These are phyloP conservation scores for Piaya cayana DNA, from an alignment of 2,113 vertebrate genomes.

Conservation along the genomic window DNA sequence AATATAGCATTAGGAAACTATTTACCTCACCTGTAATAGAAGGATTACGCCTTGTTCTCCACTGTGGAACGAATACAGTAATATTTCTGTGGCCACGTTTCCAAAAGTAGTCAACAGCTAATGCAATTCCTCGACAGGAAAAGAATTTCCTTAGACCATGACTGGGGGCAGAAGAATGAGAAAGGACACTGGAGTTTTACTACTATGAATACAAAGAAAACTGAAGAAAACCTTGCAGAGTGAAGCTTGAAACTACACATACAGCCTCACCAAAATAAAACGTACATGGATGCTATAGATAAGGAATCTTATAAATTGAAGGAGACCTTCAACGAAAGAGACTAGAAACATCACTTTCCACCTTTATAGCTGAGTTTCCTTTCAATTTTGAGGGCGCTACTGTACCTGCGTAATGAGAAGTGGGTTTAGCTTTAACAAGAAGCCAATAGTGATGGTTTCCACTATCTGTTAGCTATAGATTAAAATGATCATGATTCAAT, in stretches of 20 bases:
- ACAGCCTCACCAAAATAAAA: not conserved
- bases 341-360: not conserved
- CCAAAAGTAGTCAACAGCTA: slow-evolving; percentile 96
- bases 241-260: not conserved
- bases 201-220: not conserved
- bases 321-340: not conserved
- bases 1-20: not conserved
- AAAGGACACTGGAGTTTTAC: not conserved
- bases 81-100: slow-evolving; percentile 93
- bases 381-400: not conserved
- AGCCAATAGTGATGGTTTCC: not conserved
- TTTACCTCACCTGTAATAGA: slow-evolving; percentile 84
- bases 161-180: slow-evolving; percentile 58
- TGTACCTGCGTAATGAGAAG: not conserved
- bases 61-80: slow-evolving; percentile 96
- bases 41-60: slow-evolving; percentile 91
- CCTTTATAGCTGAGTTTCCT: not conserved
- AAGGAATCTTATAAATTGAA: not conserved
- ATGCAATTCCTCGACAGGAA: slow-evolving; percentile 95
- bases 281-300: fast-evolving
- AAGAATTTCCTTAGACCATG: slow-evolving; percentile 93
- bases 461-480: not conserved
- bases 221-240: not conserved
- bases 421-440: not conserved
- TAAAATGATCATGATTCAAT: not conserved